Percentiles rank a stretch among this genome's conserved stretches.
phyloP scores from a whole-genome alignment of 92 coral and sea anemone species.

The Chrysogorgia sp. region DNA sequence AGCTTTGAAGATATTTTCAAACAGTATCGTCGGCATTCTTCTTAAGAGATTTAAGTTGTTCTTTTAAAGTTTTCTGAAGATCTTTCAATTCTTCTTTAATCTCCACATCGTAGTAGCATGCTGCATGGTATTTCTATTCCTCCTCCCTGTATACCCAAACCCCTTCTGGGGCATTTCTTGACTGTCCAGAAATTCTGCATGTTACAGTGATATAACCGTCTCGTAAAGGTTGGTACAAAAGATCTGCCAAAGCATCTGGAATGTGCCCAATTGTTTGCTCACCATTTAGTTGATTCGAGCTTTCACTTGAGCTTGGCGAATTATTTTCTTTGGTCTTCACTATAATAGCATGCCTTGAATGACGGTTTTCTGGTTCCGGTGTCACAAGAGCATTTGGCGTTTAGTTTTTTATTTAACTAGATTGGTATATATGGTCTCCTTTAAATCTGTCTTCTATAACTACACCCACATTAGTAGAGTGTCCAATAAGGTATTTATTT shows the following conservation, averaged over 20 bases:
- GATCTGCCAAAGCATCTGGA: constrained; percentile 36
- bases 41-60: too few species aligned
- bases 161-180: constrained; percentile 48
- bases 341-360: constrained; percentile 45
- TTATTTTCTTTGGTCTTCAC: constrained; percentile 16
- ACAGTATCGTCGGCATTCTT: too few species aligned
- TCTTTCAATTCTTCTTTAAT: too few species aligned
- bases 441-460: constrained; percentile 1
- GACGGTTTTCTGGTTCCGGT: constrained; percentile 36
- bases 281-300: constrained; percentile 12
- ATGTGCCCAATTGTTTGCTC: constrained; percentile 28
- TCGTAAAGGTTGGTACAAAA: constrained; percentile 41
- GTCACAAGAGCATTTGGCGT: neutral
- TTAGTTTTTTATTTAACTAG: constrained; percentile 8
- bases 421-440: constrained; percentile 52
- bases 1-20: too few species aligned
- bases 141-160: constrained; percentile 54
- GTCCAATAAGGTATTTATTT: too few species aligned
- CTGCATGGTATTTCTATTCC: constrained; percentile 50
- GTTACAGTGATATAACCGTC: constrained; percentile 44
- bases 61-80: too few species aligned
- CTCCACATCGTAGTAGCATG: too few species aligned
- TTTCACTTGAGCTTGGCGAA: neutral
- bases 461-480: too few species aligned
- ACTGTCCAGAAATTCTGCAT: constrained; percentile 48